These are phyloP conservation scores for Acipenser transmontanus DNA, from an alignment of 2,797 vertebrate genomes.

Conservation along the genomic window DNA sequence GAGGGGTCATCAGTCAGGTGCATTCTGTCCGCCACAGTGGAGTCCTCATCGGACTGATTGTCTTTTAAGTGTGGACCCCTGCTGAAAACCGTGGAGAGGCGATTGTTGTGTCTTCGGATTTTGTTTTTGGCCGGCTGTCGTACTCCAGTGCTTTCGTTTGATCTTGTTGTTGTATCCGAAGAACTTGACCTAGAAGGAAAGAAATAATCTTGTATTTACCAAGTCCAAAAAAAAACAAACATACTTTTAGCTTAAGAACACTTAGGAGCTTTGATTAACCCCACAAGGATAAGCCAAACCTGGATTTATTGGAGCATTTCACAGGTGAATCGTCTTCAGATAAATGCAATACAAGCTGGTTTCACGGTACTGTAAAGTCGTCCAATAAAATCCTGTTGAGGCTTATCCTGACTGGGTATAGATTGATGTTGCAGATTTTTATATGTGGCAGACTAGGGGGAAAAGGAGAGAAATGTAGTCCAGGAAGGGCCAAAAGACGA, in stretches of 20 bases:
- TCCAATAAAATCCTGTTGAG: too few relatives aligned
- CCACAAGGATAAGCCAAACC: too few relatives aligned
- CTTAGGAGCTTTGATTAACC: too few relatives aligned
- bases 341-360: too few relatives aligned
- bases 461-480: too few relatives aligned
- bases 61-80: constrained; percentile 46
- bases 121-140: constrained; percentile 69
- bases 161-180: constrained; percentile 53
- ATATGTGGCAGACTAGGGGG: not conserved
- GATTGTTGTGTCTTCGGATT: constrained; percentile 69
- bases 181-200: constrained; percentile 50
- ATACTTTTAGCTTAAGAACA: not conserved
- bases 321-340: not conserved
- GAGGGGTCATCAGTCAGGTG: constrained; percentile 45
- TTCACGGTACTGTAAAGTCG: too few relatives aligned
- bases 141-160: constrained; percentile 51
- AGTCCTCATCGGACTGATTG: constrained; percentile 6
- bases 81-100: constrained; percentile 58
- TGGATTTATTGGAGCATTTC: not conserved
- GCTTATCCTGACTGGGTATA: constrained; percentile 14
- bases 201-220: not conserved
- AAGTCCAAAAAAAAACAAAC: constrained; percentile 3
- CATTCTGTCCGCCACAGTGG: constrained; percentile 22
- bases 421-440: not conserved
- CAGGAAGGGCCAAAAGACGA: too few relatives aligned